phyloP scores from a whole-genome alignment of 2,797 vertebrate species.

The Rhinella marina region DNA sequence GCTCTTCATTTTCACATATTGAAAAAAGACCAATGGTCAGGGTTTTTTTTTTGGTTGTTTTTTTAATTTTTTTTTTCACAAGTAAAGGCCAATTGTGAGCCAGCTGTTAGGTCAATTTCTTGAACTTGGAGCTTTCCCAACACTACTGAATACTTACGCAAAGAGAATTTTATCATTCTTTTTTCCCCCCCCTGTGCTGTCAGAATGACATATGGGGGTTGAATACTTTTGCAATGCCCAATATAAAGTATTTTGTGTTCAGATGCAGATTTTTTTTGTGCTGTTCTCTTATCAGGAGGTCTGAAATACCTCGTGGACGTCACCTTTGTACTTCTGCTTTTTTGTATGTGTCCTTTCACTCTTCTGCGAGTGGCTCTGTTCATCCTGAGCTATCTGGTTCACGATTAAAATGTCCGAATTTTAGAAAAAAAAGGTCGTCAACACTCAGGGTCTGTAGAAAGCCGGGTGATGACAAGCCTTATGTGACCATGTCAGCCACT shows the following conservation, averaged over 20 bases:
- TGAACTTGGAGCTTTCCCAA: too few species aligned
- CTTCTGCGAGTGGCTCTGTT: background rate
- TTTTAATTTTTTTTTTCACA: too few species aligned
- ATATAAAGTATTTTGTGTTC: background rate
- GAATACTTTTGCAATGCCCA: background rate
- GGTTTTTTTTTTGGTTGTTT: too few species aligned
- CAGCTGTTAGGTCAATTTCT: too few species aligned
- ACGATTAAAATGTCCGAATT: background rate
- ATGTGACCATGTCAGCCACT: too few species aligned
- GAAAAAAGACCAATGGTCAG: too few species aligned
- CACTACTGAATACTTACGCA: background rate
- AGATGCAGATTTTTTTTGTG: background rate
- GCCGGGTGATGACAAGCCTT: too few species aligned
- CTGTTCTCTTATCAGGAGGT: background rate
- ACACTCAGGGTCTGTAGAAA: too few species aligned
- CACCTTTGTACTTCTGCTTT: background rate
- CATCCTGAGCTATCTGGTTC: slow-evolving; percentile 11
- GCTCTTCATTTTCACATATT: too few species aligned
- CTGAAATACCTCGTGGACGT: background rate
- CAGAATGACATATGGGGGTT: background rate
- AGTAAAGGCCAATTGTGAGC: too few species aligned
- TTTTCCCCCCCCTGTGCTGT: background rate
- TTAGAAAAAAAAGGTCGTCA: background rate
- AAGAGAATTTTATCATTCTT: background rate
- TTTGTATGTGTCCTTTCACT: background rate